Evolutionary conservation across 2,113 vertebrate species (phyloP), one percentile per base, ranked within the genome.

Genomic region (Poicephalus meyeri): DNA sequence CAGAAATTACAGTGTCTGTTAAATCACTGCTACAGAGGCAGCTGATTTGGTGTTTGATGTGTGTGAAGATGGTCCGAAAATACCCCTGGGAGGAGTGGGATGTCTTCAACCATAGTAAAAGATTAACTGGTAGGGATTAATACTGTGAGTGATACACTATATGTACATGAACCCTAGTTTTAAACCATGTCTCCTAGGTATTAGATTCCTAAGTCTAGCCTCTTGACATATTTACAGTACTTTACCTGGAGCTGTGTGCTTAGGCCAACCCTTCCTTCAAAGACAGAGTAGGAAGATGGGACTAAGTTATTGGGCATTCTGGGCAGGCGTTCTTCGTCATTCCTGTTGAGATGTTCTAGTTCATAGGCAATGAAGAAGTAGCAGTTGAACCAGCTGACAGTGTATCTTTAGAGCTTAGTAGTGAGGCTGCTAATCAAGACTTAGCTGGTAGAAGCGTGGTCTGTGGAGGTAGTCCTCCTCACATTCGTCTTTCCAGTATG

Each of bases 171-270:
- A 28, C 25, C 35, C 47, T 79, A 24, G 18, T 20, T 83, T 77
- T 69, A 80, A 83, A 73, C 19, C 3, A 2, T 2, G 4, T 71
- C n/a, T 89, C 49, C 3, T 35, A 55, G n/a, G 50, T 74, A 37
- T 50, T 49, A 4, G 13, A 44, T 86, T 41, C 19, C 31, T 1
- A 11, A 8, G 29, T 71, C 19, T 52, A 16, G 16, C 26, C 20
- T 37, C 0, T 64, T 60, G 65, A 29, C 5, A 6, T 15, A 13
- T 5, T 13, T 21, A 41, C 7, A 77, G 0, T 28, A 24, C 14
- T 23, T 69, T 73, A 29, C 28, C 8, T 47, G 35, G 55, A 5
- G 3, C 17, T 13, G 3, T 7, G 35, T 65, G 31, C 17, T 50
- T 7, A 68, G 42, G 44, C n/a, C 4, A 4, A 8, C 15, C 17